Evolutionary conservation across 2,113 vertebrate species (phyloP).

Genomic region (Danio rerio): GRCz12tu NC_133197.1:18556501-18557000

Average conservation of each 20-base stretch:
- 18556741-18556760: too few species aligned
- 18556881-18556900: background rate
- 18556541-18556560: too few species aligned
- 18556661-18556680: background rate
- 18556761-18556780: background rate
- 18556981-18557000: constrained; percentile 5
- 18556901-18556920: background rate
- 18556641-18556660: background rate
- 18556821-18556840: background rate
- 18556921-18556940: background rate
- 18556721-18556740: too few species aligned
- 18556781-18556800: background rate
- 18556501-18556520: too few species aligned
- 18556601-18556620: too few species aligned
- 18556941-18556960: background rate
- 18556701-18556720: background rate
- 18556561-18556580: too few species aligned
- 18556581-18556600: too few species aligned
- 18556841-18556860: too few species aligned
- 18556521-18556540: too few species aligned
- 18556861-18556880: background rate
- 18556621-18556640: too few species aligned
- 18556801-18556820: background rate
- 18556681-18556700: too few species aligned
- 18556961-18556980: background rate